phyloP scores from a whole-genome alignment of 2,797 vertebrate species.

The Peromyscus aztecus region DNA sequence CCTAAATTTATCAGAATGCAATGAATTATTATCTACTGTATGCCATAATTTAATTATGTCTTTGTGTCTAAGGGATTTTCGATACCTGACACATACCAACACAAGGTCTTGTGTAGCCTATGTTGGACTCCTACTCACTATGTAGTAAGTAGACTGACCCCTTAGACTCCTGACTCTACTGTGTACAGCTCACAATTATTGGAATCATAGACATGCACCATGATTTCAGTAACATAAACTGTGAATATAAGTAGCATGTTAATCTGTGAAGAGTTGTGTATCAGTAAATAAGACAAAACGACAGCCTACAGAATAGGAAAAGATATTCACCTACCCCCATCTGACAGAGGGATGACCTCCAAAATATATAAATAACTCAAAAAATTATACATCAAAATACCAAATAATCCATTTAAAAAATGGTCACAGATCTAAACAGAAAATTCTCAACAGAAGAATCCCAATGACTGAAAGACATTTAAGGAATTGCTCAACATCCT shows the following conservation, averaged over 20 bases:
- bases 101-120: not conserved
- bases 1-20: constrained; percentile 38
- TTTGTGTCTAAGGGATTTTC: constrained; percentile 61
- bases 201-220: not conserved
- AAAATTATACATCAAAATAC: too few relatives aligned
- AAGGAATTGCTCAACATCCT: too few relatives aligned
- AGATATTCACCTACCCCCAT: too few relatives aligned
- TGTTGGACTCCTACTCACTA: not conserved
- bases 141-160: not conserved
- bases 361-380: too few relatives aligned
- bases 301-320: too few relatives aligned
- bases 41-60: constrained; percentile 42
- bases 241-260: constrained; percentile 65
- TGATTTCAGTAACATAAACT: constrained; percentile 75
- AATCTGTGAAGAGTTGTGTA: constrained; percentile 64
- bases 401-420: too few relatives aligned
- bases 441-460: too few relatives aligned
- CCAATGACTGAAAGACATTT: too few relatives aligned
- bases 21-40: constrained; percentile 34
- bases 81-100: not conserved
- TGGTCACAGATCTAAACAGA: too few relatives aligned
- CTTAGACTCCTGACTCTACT: not conserved
- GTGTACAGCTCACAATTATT: too few relatives aligned
- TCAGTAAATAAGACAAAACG: too few relatives aligned
- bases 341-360: too few relatives aligned